phyloP scores from a whole-genome alignment of 1,140 invertebrate species.

The Eueides isabella region DNA sequence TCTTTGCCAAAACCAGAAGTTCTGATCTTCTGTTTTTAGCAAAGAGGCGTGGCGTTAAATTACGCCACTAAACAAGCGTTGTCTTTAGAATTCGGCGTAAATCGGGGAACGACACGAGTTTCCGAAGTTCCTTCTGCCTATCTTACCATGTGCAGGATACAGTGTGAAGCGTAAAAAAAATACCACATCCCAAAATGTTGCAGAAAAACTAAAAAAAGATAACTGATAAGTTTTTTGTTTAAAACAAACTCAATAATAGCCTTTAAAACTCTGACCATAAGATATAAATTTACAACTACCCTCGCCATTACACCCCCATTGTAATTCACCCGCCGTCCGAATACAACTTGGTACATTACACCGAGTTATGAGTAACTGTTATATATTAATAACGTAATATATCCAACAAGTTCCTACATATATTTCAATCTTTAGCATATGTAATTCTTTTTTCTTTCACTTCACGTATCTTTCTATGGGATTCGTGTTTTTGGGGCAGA shows the following conservation, averaged over 20 bases:
- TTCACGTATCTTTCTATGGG: no score
- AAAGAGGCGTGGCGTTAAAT: no score
- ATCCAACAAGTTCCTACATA: slow-evolving; percentile 12
- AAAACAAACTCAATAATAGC: background rate
- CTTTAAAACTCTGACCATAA: background rate
- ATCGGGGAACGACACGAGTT: no score
- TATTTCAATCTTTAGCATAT: background rate
- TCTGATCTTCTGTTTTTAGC: no score
- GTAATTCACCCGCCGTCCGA: slow-evolving; percentile 32
- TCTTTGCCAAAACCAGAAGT: no score
- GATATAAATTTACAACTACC: background rate
- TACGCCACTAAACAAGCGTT: no score
- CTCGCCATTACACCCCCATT: slow-evolving; percentile 30
- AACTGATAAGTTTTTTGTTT: background rate
- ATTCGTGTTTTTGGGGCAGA: no score
- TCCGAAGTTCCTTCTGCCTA: no score
- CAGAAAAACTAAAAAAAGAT: background rate
- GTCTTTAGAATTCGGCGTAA: no score
- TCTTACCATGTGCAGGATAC: no score
- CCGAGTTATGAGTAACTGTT: slow-evolving; percentile 26
- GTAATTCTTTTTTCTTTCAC: background rate
- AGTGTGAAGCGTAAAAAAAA: no score
- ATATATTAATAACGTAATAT: slow-evolving; percentile 37
- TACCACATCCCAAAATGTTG: no score
- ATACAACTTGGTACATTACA: slow-evolving; percentile 36